A percentile compares a stretch with the other conserved stretches of the same genome.
phyloP scores from a whole-genome alignment of 2,888 invertebrate genomes.

The Dexiosoma caninum region DNA sequence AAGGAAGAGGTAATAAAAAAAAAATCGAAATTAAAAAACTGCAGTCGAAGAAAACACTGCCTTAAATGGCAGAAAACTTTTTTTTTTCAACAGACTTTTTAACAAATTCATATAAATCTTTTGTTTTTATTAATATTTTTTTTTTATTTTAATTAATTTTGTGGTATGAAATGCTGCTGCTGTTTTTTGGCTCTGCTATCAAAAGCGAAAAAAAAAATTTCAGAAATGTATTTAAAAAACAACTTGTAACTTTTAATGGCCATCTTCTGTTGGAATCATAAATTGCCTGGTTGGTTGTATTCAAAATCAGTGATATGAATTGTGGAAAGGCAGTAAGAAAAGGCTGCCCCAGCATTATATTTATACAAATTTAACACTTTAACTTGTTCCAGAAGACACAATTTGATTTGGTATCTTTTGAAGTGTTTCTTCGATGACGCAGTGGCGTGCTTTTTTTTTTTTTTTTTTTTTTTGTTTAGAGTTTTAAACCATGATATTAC shows the following conservation, averaged over 20 bases:
- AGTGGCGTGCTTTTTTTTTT: neutral
- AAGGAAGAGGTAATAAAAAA: neutral
- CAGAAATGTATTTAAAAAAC: neutral
- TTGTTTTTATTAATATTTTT: neutral
- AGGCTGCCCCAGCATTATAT: neutral
- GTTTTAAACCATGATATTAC: too few relatives aligned
- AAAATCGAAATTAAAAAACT: slow-evolving; percentile 3
- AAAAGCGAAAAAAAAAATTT: slow-evolving; percentile 31
- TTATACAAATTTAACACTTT: slow-evolving; percentile 14
- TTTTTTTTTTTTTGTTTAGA: too few relatives aligned
- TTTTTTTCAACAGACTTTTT: slow-evolving; percentile 3
- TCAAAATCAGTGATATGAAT: too few relatives aligned
- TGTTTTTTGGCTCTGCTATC: neutral
- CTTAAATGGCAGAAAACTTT: slow-evolving; percentile 28
- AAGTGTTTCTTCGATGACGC: neutral
- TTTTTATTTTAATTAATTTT: neutral
- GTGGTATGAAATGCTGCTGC: too few relatives aligned
- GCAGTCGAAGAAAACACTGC: neutral
- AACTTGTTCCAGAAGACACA: neutral
- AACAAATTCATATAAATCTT: slow-evolving; percentile 6
- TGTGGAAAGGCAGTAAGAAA: neutral
- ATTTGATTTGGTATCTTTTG: neutral
- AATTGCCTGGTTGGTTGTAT: neutral
- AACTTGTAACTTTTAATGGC: slow-evolving; percentile 5
- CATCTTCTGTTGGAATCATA: slow-evolving; percentile 12